phyloP scores from a whole-genome alignment of 2,888 invertebrate genomes.

The Drosophila limbata region DNA sequence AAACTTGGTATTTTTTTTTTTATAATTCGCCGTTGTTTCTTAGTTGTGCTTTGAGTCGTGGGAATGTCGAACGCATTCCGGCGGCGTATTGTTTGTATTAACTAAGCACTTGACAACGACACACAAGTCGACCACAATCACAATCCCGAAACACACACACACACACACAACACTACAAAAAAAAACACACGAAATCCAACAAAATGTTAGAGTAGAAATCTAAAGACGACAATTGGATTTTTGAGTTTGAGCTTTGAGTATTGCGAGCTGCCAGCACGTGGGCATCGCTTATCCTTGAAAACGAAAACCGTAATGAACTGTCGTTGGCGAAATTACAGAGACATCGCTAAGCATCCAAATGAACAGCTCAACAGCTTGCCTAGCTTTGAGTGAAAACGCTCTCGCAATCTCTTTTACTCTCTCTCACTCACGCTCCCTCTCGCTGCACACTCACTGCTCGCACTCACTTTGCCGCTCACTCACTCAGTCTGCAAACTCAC shows the following conservation, averaged over 20 bases:
- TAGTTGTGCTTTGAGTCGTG: background rate
- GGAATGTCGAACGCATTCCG: background rate
- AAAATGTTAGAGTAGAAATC: background rate
- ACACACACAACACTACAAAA: background rate
- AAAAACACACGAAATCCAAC: background rate
- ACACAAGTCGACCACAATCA: conserved; percentile 7
- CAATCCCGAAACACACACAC: background rate
- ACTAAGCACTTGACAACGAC: conserved; percentile 6
- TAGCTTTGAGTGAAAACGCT: conserved; percentile 48
- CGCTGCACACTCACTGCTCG: conserved; percentile 17
- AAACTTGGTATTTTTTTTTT: background rate
- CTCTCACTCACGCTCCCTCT: background rate
- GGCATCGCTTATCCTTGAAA: conserved; percentile 74
- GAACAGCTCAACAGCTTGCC: conserved; percentile 54
- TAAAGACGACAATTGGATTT: conserved; percentile 49
- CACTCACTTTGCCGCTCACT: background rate
- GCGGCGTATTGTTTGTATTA: background rate
- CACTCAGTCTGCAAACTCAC: conserved; percentile 14
- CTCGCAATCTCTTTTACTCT: conserved; percentile 26
- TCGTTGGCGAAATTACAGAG: conserved; percentile 54
- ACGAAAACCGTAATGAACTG: conserved; percentile 79
- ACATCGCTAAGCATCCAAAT: conserved; percentile 65
- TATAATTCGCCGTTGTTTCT: background rate
- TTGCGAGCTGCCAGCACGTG: conserved; percentile 56
- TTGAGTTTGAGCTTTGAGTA: conserved; percentile 19